Evolutionary conservation across 2,797 vertebrate genomes (phyloP).

Genomic region (Jordanella pulchra): DNA sequence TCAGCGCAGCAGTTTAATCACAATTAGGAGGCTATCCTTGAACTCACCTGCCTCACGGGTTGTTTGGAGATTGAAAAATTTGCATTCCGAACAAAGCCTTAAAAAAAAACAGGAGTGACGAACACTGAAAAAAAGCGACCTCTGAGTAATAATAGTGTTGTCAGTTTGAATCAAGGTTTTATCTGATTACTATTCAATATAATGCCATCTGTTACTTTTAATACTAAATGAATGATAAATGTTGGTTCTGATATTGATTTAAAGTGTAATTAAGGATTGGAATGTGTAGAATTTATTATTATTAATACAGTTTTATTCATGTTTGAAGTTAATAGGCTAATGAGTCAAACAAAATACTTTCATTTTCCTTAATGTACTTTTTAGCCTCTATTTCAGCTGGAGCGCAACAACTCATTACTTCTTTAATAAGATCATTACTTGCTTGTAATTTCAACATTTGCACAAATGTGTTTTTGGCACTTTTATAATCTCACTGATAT

Average conservation of each 20-base stretch:
- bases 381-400: not conserved
- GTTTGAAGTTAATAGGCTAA: not conserved
- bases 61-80: slow-evolving; percentile 66
- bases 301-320: not conserved
- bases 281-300: not conserved
- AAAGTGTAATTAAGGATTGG: not conserved
- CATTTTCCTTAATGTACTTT: not conserved
- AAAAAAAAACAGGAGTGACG: slow-evolving; percentile 50
- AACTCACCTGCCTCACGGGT: slow-evolving; percentile 65
- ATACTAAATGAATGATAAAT: slow-evolving; percentile 12
- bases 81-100: slow-evolving; percentile 61
- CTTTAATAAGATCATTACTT: slow-evolving; percentile 1
- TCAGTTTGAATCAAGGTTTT: slow-evolving; percentile 48
- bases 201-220: slow-evolving; percentile 26
- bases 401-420: not conserved
- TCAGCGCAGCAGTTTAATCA: slow-evolving; percentile 66
- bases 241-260: not conserved
- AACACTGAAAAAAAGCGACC: slow-evolving; percentile 43
- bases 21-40: slow-evolving; percentile 72
- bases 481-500: too few species aligned
- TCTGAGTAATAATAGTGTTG: slow-evolving; percentile 38
- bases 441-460: not conserved
- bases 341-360: not conserved
- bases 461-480: not conserved
- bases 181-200: slow-evolving; percentile 23